Percentiles rank a stretch among this genome's conserved stretches.
These are phyloP conservation scores for Xanthorhoe spadicearia DNA, from an alignment of 2,888 invertebrate genomes.

Conservation along the genomic window DNA sequence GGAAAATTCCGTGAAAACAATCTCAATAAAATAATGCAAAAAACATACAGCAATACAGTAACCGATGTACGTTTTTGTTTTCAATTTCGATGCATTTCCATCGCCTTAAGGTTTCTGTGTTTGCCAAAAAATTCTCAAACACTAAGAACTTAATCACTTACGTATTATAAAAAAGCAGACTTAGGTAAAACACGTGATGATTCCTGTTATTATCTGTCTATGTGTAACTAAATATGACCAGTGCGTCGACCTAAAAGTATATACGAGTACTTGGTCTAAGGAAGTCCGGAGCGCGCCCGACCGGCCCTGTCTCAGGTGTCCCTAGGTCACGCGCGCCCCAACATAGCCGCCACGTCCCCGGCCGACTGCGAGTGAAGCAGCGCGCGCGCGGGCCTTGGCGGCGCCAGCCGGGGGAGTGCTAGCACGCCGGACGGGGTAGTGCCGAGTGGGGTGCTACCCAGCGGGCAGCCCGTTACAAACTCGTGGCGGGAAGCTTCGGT, in stretches of 20 bases:
- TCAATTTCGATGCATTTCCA: too few relatives aligned
- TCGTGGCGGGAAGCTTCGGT: conserved; percentile 96
- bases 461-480: conserved; percentile 86
- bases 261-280: conserved; percentile 31
- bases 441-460: conserved; percentile 55
- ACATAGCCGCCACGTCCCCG: conserved; percentile 87
- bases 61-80: too few relatives aligned
- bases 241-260: background rate
- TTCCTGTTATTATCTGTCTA: too few relatives aligned
- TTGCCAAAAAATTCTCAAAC: too few relatives aligned
- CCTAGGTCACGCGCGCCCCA: conserved; percentile 86
- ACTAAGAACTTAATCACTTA: too few relatives aligned
- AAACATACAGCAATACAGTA: too few relatives aligned
- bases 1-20: background rate
- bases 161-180: too few relatives aligned
- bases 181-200: too few relatives aligned
- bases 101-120: too few relatives aligned
- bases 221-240: background rate
- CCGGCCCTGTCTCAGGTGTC: conserved; percentile 58
- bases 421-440: conserved; percentile 77
- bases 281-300: conserved; percentile 52
- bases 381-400: conserved; percentile 67
- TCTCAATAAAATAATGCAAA: background rate
- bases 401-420: conserved; percentile 72
- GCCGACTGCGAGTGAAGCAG: conserved; percentile 87